Base-by-base conservation (phyloP, 2,888 invertebrate genomes). In the Argynnis bischoffii region DNA sequence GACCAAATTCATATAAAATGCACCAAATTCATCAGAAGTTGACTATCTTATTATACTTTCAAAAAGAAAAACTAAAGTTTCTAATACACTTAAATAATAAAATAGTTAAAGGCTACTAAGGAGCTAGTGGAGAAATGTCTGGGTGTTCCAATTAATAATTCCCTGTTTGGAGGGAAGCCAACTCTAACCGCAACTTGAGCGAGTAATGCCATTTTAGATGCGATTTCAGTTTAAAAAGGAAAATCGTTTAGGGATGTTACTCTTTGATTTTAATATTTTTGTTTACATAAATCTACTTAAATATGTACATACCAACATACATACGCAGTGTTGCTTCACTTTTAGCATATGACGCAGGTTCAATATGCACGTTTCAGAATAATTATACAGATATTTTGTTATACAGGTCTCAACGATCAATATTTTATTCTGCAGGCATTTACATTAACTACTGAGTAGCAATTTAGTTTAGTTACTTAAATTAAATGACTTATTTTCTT, bases 91-190 rank as follows among this genome's bases (percentile, higher is more conserved):
- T 53, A 75, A 75, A 77, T 78, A 80, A 78, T 78, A 74, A 79
- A 77, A 76, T 74, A 69, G 74, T 78, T 77, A 75, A 78, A 78
- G 73, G 74, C 72, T 63, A 70, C 76, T 77, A 74, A 78, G 78
- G 76, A 72, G 66, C 54, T 61, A 73, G 66, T 73, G 72, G 77
- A 74, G 74, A 80, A 79, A 78, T 77, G 79, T 77, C 73, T 78
- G 78, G 73, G 75, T 78, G 80, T 79, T 77, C 79, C 79, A 81
- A 82, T 83, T 83, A 83, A 83, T 81, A 81, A 79, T 78, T 81
- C 79, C 77, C 74, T 69, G 65, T 69, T 78, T 82, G 82, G 83
- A 79, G 64, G 68, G 15, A 55, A 59, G 79, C 81, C 82, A 82
- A 71, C 69, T 67, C 68, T 59, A 67, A 72, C 74, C 72, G 64